Evolutionary conservation across 1,140 invertebrate species (phyloP).

Genomic region (Drosophila punjabiensis): DNA sequence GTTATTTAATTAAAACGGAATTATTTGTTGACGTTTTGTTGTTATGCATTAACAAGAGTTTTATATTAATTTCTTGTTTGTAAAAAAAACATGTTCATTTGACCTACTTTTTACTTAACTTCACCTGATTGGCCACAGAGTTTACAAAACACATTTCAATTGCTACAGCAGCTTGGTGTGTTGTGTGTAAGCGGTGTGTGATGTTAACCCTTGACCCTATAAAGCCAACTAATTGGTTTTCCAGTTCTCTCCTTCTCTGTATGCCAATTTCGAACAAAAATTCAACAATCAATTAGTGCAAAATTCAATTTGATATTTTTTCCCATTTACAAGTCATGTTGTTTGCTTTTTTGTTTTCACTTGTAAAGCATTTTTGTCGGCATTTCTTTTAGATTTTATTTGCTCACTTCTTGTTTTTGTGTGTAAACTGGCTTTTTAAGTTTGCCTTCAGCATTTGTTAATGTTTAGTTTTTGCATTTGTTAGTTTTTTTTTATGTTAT

Average conservation of each 20-base stretch:
- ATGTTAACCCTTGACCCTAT: constrained; percentile 60
- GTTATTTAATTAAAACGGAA: constrained; percentile 20
- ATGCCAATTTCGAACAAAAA: constrained; percentile 13
- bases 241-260: constrained; percentile 27
- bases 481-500: constrained; percentile 3
- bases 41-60: constrained; percentile 4
- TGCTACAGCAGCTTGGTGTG: constrained; percentile 29
- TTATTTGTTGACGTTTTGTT: constrained; percentile 5
- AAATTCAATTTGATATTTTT: constrained; percentile 30
- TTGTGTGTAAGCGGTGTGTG: background rate
- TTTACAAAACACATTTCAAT: constrained; percentile 17
- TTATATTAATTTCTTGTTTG: constrained; percentile 7
- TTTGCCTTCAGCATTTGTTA: constrained; percentile 22
- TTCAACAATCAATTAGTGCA: constrained; percentile 67
- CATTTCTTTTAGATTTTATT: constrained; percentile 54
- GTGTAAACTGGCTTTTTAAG: constrained; percentile 48
- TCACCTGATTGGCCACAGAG: constrained; percentile 15
- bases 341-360: constrained; percentile 9
- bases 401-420: constrained; percentile 9
- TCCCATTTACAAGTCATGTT: constrained; percentile 26
- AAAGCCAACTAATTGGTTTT: constrained; percentile 59
- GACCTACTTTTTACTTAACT: constrained; percentile 36
- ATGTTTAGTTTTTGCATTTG: constrained; percentile 10
- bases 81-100: constrained; percentile 29
- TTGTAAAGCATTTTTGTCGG: constrained; percentile 45